Evolutionary conservation across 1,140 invertebrate genomes (phyloP).

Genomic region (Drosophila guanche): DNA sequence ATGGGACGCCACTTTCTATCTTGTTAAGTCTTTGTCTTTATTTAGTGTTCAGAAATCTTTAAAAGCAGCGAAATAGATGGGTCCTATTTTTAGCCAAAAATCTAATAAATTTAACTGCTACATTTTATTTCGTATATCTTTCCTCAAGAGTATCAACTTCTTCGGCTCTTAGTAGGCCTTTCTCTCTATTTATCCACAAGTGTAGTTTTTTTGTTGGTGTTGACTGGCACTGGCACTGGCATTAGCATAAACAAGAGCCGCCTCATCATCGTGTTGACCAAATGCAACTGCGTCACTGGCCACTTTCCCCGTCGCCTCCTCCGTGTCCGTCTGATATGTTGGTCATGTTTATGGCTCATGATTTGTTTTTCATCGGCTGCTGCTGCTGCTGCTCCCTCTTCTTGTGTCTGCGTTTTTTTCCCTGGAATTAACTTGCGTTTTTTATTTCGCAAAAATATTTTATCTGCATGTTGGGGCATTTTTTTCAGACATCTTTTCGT

Average conservation of each 20-base stretch:
- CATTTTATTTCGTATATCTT: neutral
- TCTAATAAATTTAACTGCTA: too few relatives aligned
- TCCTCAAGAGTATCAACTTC: neutral
- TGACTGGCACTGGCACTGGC: conserved; percentile 30
- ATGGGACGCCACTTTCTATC: too few relatives aligned
- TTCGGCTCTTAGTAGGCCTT: neutral
- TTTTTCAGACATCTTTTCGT: conserved; percentile 24
- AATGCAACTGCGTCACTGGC: conserved; percentile 72
- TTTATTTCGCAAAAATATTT: conserved; percentile 58
- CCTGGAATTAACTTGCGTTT: conserved; percentile 65
- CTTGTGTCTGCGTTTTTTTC: conserved; percentile 34
- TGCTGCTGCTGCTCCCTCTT: conserved; percentile 21
- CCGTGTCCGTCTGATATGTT: conserved; percentile 26
- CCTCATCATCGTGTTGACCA: conserved; percentile 63
- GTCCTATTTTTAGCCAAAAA: too few relatives aligned
- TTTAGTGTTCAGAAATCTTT: neutral
- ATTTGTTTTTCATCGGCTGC: conserved; percentile 58
- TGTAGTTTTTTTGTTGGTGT: conserved; percentile 24
- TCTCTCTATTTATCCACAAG: neutral
- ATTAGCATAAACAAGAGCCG: conserved; percentile 61
- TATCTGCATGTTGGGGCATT: conserved; percentile 34
- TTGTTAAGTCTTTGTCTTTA: neutral
- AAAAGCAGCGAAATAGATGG: neutral
- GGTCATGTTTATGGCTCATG: conserved; percentile 67
- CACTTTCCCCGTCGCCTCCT: conserved; percentile 36